Base-by-base conservation (phyloP, 2,113 vertebrate species). In the Meriones unguiculatus region DNA sequence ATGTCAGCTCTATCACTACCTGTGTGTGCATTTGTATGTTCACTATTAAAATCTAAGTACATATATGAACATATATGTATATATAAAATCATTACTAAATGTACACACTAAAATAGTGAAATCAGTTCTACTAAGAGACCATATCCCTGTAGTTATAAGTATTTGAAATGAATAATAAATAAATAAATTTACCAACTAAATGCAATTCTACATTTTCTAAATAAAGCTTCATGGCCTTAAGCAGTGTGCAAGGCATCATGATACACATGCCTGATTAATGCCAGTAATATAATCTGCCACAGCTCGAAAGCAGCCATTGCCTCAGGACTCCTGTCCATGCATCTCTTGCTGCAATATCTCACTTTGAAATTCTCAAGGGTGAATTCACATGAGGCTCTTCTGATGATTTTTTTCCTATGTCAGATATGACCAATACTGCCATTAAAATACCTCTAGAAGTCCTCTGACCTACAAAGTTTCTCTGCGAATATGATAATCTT, bases 311-410 rank as follows among this genome's bases (percentile, higher is more conserved):
- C 85, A 96, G 77, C 67, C 80, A 86, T 89, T 94, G 97, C 97
- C 97, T 98, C 91, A 94, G 97, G 98, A 98, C 87, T 35, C 85
- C 96, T 96, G 97, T 96, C 97, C 96, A 94, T 92, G 94, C 67
- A 52, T 97, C 97, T 97, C 96, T 97, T 97, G 95, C 94, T 97
- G 95, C 81, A 97, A 93, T 95, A 98, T 91, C 97, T 98, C 97
- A 97, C 93, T 76, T 97, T 97, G 86, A 87, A 93, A 96, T 97
- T 94, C 92, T 89, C n/a, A 87, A 91, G 92, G 84, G 2, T 87
- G n/a, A 97, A 96, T 88, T 91, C 91, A 87, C 35, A 67, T 77
- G 57, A 84, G 64, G 88, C 46, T 67, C 22, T 78, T 97, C 92
- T 93, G 69, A 96, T 95, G 96, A 96, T 86, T 52, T 46, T 46